Base-by-base conservation (phyloP, 2,888 invertebrate species). In the Gnatocerus cornutus region DNA sequence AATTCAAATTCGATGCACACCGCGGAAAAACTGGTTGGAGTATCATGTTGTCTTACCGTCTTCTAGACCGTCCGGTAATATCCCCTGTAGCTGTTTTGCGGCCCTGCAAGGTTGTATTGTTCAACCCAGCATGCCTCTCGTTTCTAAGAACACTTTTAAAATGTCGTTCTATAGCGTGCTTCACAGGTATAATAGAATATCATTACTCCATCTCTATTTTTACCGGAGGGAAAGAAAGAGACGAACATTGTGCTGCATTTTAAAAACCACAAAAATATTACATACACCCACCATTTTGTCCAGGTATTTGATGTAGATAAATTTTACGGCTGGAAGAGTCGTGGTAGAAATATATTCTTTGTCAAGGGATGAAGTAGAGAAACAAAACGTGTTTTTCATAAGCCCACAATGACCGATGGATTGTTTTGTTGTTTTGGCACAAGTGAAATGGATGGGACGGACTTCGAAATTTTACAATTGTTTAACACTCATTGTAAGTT, bases 1-100 rank as follows among this genome's bases (percentile, higher is more conserved):
- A 71, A 73, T 73, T 73, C 71, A 73, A 73, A 73, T 73, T 71
- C 46, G 65, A 52, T 39, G 59, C 56, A 61, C 53, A 52, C 56
- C 66, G 70, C 45, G 71, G 71, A 72, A 72, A 72, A 72, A 72
- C 68, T 72, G 72, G 72, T 70, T 59, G 66, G 66, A 58, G 66
- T 46, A 58, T 56, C 59, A 52, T 59, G 59, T 67, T 59, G 66
- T 59, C 66, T 65, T 65, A 65, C 65, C 65, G 65, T 65, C 65
- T 65, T 63, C 52, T 53, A 56, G 48, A 52, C 46, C 48, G 45
- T 56, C 64, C 65, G 56, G 53, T 55, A 43, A 58, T 52, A 59
- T 67, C 66, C 59, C 58, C 59, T 59, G 50, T 13, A 52, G 66
- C 48, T 56, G 48, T 56, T 65, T 56, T 65, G 65, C 65, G 55